Percentiles rank a stretch among this genome's conserved stretches.
Conservation (phyloP, 2,797 vertebrate genomes). For the Chelon labrosus region DNA sequence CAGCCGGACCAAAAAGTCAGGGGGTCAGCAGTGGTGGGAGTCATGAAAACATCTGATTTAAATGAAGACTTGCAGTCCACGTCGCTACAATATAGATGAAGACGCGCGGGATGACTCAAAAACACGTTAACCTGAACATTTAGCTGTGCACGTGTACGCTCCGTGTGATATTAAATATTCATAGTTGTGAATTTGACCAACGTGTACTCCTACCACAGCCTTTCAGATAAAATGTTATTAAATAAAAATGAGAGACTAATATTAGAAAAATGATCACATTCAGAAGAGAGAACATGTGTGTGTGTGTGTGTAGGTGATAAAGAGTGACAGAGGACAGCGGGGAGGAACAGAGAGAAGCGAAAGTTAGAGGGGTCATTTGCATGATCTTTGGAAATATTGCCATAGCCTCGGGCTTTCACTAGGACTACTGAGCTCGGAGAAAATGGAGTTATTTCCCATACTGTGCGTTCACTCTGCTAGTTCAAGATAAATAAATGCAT, state of each 20-base stretch:
- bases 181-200: not conserved
- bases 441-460: slow-evolving; percentile 47
- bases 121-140: not conserved
- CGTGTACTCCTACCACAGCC: not conserved
- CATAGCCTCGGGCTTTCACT: slow-evolving; percentile 50
- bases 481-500: slow-evolving; percentile 67
- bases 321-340: slow-evolving; percentile 19
- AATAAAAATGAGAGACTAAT: slow-evolving; percentile 27
- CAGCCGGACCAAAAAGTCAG: slow-evolving; percentile 40
- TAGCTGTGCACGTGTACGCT: slow-evolving; percentile 7
- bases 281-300: slow-evolving; percentile 7
- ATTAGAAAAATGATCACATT: slow-evolving; percentile 19
- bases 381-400: slow-evolving; percentile 64
- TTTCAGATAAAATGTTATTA: slow-evolving; percentile 12
- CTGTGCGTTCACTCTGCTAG: slow-evolving; percentile 45
- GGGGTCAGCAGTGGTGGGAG: slow-evolving; percentile 32
- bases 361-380: slow-evolving; percentile 63
- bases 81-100: not conserved
- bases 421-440: slow-evolving; percentile 42
- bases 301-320: slow-evolving; percentile 18
- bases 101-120: not conserved
- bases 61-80: slow-evolving; percentile 10
- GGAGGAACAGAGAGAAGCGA: slow-evolving; percentile 30
- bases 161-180: not conserved
- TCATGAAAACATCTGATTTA: slow-evolving; percentile 29